Evolutionary conservation across 2,888 invertebrate genomes (phyloP).

Genomic region (Chloroclysta siterata): DNA sequence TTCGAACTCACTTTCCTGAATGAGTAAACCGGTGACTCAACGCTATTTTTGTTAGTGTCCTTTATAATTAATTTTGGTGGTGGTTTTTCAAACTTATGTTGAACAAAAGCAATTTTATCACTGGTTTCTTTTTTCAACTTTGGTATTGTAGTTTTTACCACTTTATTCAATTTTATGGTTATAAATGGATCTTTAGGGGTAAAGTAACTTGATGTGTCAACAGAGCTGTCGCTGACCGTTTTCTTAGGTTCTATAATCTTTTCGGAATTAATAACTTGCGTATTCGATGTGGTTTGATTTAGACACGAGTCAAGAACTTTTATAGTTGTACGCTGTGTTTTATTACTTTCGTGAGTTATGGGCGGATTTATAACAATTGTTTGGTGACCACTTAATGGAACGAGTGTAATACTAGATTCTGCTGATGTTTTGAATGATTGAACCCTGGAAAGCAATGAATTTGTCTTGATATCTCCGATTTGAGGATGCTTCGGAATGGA

Average conservation of each 20-base stretch:
- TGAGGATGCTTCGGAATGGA: conserved; percentile 43
- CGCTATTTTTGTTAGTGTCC: conserved; percentile 60
- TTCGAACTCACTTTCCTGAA: conserved; percentile 59
- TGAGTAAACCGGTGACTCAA: conserved; percentile 47
- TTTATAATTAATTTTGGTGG: conserved; percentile 75
- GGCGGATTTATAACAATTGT: conserved; percentile 82
- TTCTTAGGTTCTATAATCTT: conserved; percentile 48
- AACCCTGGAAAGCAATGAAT: conserved; percentile 72
- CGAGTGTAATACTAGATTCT: conserved; percentile 77
- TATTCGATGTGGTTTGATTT: conserved; percentile 35
- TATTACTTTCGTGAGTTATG: conserved; percentile 55
- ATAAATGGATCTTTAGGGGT: conserved; percentile 76
- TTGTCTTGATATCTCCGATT: conserved; percentile 61
- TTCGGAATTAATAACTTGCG: conserved; percentile 42
- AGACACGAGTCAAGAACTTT: conserved; percentile 34
- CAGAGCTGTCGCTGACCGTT: conserved; percentile 45
- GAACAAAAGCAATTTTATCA: conserved; percentile 63
- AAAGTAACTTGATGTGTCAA: conserved; percentile 66
- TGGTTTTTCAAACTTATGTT: conserved; percentile 72
- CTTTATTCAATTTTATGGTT: conserved; percentile 78
- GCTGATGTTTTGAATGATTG: conserved; percentile 79
- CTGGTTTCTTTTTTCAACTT: conserved; percentile 71
- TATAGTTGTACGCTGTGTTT: conserved; percentile 29
- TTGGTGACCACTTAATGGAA: conserved; percentile 82
- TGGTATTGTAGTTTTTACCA: conserved; percentile 76